A percentile compares a stretch with the other conserved stretches of the same genome.
Conservation (phyloP, 2,113 vertebrate genomes). For the Cavia aperea region DNA sequence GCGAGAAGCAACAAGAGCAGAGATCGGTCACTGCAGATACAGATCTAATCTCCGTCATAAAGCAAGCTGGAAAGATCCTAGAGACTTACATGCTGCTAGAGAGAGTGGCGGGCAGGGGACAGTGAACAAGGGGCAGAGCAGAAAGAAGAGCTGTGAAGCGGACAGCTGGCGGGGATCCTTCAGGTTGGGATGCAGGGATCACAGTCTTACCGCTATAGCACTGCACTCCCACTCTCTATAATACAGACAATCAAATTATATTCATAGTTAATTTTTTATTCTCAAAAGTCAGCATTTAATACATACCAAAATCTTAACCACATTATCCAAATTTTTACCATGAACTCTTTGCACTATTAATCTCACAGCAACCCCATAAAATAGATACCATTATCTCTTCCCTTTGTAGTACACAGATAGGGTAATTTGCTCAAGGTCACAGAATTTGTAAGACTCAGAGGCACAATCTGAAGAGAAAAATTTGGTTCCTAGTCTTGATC, state of each 20-base stretch:
- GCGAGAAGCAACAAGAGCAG: not conserved
- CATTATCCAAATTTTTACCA: not conserved
- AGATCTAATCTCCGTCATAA: conserved; percentile 34
- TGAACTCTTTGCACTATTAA: not conserved
- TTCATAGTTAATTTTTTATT: not conserved
- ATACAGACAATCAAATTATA: not conserved
- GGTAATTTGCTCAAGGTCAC: not conserved
- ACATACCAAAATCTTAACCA: not conserved
- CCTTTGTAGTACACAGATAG: not conserved
- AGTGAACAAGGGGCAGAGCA: not conserved
- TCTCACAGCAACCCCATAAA: not conserved
- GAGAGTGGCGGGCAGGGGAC: not conserved
- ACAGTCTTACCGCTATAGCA: not conserved
- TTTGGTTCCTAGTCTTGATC: not conserved
- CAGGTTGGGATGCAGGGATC: not conserved
- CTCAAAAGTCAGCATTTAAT: not conserved
- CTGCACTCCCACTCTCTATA: not conserved
- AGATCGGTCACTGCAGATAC: not conserved
- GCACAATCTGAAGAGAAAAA: not conserved
- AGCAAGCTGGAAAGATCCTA: not conserved
- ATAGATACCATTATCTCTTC: not conserved
- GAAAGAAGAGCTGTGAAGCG: not conserved
- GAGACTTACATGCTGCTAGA: not conserved
- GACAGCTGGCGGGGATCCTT: not conserved
- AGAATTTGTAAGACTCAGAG: not conserved